These are phyloP conservation scores for Erethizon dorsatum DNA, from an alignment of 2,797 vertebrate genomes.

Conservation along the genomic window DNA sequence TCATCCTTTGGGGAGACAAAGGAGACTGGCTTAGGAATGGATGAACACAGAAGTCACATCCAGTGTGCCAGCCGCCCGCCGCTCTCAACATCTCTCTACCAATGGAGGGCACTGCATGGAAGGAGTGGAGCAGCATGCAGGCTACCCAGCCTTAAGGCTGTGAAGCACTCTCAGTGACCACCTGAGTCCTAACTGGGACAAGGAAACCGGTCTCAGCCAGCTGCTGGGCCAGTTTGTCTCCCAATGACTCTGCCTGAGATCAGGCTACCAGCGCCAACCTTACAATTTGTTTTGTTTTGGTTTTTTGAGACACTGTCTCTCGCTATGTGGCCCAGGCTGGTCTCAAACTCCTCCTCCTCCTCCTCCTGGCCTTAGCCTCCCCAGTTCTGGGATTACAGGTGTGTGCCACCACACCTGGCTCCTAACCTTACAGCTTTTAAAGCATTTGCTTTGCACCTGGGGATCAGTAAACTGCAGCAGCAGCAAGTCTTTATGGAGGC, in stretches of 20 bases:
- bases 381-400: background rate
- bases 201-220: background rate
- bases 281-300: background rate
- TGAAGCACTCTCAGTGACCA: background rate
- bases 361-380: background rate
- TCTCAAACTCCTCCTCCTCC: background rate
- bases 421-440: background rate
- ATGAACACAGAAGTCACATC: background rate
- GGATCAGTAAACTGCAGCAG: background rate
- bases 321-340: background rate
- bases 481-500: background rate
- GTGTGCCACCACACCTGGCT: background rate
- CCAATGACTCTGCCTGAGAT: background rate
- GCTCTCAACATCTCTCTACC: background rate
- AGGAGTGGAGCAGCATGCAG: background rate
- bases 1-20: background rate
- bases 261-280: background rate
- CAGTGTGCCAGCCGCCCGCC: background rate
- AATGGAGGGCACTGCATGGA: background rate
- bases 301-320: background rate
- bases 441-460: background rate
- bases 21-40: background rate
- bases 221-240: background rate
- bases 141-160: background rate
- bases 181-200: fast-evolving